A percentile compares a stretch with the other conserved stretches of the same genome.
Evolutionary conservation across 2,797 vertebrate species (phyloP).

Genomic region (Neosalanx taihuensis): DNA sequence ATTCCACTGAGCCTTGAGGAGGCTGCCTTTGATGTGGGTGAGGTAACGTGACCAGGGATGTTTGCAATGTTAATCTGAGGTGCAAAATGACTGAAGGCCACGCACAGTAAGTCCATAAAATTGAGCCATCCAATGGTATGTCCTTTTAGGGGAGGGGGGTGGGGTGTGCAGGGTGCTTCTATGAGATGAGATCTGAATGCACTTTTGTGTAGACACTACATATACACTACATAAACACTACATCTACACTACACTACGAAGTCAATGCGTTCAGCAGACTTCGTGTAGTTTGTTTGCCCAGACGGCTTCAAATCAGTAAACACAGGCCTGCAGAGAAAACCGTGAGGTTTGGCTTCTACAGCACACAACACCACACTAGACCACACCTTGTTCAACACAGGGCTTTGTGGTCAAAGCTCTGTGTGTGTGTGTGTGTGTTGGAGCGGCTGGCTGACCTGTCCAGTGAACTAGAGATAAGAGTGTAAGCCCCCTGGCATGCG

Average conservation of each 20-base stretch:
- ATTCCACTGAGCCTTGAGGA: conserved; percentile 72
- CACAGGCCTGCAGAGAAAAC: conserved; percentile 2
- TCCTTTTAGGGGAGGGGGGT: background rate
- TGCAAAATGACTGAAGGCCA: conserved; percentile 53
- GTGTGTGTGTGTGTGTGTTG: conserved; percentile 28
- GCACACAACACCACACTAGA: conserved; percentile 11
- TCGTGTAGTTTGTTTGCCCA: conserved; percentile 25
- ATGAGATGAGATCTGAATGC: conserved; percentile 1
- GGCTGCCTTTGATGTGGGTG: conserved; percentile 76
- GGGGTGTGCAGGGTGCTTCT: too few relatives aligned
- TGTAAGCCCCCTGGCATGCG: conserved; percentile 55
- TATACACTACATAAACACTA: too few relatives aligned
- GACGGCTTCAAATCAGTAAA: conserved; percentile 22
- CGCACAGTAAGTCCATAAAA: conserved; percentile 40
- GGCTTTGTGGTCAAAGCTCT: conserved; percentile 15
- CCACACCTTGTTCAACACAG: background rate
- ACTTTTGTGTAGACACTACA: conserved; percentile 18
- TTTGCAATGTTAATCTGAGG: conserved; percentile 74
- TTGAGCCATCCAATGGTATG: conserved; percentile 32
- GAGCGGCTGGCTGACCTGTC: conserved; percentile 49
- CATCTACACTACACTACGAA: too few relatives aligned
- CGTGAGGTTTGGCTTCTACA: conserved; percentile 7
- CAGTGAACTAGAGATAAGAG: conserved; percentile 51
- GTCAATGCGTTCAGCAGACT: conserved; percentile 6
- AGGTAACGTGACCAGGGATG: conserved; percentile 74